Conservation (phyloP, 2,797 vertebrate species). For the Cygnus olor region DNA sequence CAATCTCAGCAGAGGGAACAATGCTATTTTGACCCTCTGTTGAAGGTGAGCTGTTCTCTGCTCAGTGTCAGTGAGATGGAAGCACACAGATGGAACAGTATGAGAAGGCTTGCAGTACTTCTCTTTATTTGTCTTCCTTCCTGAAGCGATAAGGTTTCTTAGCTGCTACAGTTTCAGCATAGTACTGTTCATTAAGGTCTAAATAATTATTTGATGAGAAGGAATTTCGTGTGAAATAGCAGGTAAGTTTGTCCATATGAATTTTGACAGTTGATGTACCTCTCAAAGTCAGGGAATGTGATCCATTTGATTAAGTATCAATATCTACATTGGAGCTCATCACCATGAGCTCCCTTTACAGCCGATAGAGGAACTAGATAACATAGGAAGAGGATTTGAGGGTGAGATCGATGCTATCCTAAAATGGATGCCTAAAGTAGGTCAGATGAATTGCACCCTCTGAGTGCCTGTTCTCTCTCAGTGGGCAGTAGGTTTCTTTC, state of each 20-base stretch:
- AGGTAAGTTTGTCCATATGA: background rate
- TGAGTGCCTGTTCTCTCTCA: background rate
- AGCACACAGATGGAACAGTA: background rate
- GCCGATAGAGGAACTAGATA: background rate
- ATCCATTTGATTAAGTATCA: background rate
- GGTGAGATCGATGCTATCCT: background rate
- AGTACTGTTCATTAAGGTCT: background rate
- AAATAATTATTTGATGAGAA: conserved; percentile 29
- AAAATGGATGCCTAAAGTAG: background rate
- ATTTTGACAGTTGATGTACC: background rate
- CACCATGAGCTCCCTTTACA: background rate
- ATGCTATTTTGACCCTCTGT: background rate
- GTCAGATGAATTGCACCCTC: background rate
- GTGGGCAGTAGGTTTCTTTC: background rate
- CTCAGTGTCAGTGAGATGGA: background rate
- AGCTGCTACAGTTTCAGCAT: background rate
- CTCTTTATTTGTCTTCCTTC: background rate
- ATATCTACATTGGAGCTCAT: background rate
- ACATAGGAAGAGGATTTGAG: background rate
- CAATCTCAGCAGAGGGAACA: conserved; percentile 10
- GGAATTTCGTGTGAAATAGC: conserved; percentile 1
- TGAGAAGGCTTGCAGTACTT: background rate
- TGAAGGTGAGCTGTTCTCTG: conserved; percentile 15
- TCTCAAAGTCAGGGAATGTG: background rate
- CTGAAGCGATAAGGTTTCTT: background rate